Conservation (phyloP, 2,797 vertebrate species). For the Neostethus bicornis region DNA sequence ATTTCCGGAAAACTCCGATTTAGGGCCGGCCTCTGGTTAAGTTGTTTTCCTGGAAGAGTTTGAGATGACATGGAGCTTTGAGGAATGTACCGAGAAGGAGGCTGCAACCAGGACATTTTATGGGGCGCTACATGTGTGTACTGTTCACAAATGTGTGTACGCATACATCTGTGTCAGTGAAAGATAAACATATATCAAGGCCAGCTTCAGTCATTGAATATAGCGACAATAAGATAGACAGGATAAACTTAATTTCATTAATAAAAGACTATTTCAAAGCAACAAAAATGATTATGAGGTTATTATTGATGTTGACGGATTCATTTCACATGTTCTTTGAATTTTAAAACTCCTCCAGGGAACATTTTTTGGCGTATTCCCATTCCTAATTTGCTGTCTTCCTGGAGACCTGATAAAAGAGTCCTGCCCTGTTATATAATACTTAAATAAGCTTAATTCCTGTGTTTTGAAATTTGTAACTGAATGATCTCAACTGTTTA, state of each 20-base stretch:
- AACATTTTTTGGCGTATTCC: slow-evolving; percentile 11
- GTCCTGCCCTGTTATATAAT: slow-evolving; percentile 35
- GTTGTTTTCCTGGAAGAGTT: slow-evolving; percentile 80
- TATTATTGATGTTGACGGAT: slow-evolving; percentile 7
- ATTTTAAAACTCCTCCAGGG: background rate
- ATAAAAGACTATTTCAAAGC: background rate
- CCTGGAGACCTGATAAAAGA: slow-evolving; percentile 29
- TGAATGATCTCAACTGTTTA: slow-evolving; percentile 39
- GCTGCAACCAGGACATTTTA: slow-evolving; percentile 61
- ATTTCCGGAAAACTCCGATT: slow-evolving; percentile 62
- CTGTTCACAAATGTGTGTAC: slow-evolving; percentile 7
- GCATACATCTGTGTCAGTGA: slow-evolving; percentile 16
- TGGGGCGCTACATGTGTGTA: slow-evolving; percentile 39
- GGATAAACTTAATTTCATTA: background rate
- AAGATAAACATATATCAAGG: slow-evolving; percentile 20
- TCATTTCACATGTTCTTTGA: slow-evolving; percentile 4
- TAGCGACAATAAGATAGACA: slow-evolving; percentile 12
- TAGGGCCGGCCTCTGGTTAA: slow-evolving; percentile 70
- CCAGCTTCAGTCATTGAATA: slow-evolving; percentile 14
- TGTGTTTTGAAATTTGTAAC: slow-evolving; percentile 47
- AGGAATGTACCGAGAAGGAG: slow-evolving; percentile 74
- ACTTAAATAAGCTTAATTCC: slow-evolving; percentile 12
- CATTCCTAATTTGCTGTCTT: slow-evolving; percentile 17
- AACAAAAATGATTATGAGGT: background rate
- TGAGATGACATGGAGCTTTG: slow-evolving; percentile 79